phyloP scores from a whole-genome alignment of 2,113 vertebrate genomes.

The Silurus glanis region DNA sequence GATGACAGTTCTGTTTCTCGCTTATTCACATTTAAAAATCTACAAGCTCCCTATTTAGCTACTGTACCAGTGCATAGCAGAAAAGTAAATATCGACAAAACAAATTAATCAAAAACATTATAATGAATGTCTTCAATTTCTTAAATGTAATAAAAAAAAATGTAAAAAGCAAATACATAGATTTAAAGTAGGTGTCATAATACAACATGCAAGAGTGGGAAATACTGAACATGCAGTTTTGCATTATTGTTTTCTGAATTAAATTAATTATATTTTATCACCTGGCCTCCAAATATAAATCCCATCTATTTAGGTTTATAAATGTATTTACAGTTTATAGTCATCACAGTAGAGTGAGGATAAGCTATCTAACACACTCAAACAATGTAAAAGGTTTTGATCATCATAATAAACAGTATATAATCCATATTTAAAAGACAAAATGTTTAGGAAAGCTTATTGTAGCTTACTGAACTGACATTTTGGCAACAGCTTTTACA shows the following conservation, averaged over 20 bases:
- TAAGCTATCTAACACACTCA: constrained; percentile 48
- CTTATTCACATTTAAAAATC: constrained; percentile 50
- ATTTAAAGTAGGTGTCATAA: not conserved
- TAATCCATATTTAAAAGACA: too few relatives aligned
- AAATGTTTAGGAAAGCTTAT: not conserved
- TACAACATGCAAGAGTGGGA: too few relatives aligned
- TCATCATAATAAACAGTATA: not conserved
- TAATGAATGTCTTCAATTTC: not conserved
- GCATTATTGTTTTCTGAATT: not conserved
- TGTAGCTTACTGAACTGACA: not conserved
- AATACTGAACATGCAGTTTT: not conserved
- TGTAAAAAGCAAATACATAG: not conserved
- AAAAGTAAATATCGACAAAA: constrained; percentile 1
- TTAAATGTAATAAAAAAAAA: not conserved
- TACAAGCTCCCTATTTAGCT: constrained; percentile 35
- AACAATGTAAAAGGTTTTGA: not conserved
- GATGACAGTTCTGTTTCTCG: constrained; percentile 66
- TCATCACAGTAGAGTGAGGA: constrained; percentile 63
- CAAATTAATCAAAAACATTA: not conserved
- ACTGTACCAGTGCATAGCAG: constrained; percentile 12
- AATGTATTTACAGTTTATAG: constrained; percentile 7
- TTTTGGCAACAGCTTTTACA: not conserved
- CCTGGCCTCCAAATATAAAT: not conserved
- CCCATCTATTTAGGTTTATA: constrained; percentile 1
- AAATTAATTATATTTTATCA: not conserved